Conservation (phyloP, 23 tunicate genomes). For the Botrylloides violaceus region DNA sequence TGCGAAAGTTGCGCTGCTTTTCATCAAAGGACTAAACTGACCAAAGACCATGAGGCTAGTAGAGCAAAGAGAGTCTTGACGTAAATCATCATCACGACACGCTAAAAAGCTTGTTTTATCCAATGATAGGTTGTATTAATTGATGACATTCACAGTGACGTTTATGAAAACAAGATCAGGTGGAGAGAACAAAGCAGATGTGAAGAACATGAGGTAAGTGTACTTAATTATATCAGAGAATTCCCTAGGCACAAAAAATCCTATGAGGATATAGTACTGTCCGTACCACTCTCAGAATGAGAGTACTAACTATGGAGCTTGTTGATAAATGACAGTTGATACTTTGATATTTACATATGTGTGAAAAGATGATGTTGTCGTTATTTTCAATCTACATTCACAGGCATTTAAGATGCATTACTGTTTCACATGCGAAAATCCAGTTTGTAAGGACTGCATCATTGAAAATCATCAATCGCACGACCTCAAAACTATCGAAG, state of each 20-base stretch:
- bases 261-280: neutral
- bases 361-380: too few relatives aligned
- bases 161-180: constrained; percentile 31
- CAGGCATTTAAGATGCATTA: constrained; percentile 27
- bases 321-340: too few relatives aligned
- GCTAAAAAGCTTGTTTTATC: neutral
- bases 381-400: too few relatives aligned
- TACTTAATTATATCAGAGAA: neutral
- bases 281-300: neutral
- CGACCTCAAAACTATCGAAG: constrained; percentile 10
- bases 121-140: constrained; percentile 37
- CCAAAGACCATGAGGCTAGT: constrained; percentile 65
- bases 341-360: too few relatives aligned
- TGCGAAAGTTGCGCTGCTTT: constrained; percentile 79
- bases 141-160: constrained; percentile 52
- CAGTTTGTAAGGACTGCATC: constrained; percentile 45
- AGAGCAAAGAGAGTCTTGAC: neutral
- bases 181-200: constrained; percentile 48
- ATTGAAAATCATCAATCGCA: constrained; percentile 51
- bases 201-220: constrained; percentile 29
- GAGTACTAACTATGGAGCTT: too few relatives aligned
- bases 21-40: constrained; percentile 63
- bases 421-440: constrained; percentile 38
- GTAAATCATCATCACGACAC: neutral
- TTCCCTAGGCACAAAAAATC: neutral